Evolutionary conservation across 2,888 invertebrate species (phyloP).

Genomic region (Lepetodrilus schrolli): DNA sequence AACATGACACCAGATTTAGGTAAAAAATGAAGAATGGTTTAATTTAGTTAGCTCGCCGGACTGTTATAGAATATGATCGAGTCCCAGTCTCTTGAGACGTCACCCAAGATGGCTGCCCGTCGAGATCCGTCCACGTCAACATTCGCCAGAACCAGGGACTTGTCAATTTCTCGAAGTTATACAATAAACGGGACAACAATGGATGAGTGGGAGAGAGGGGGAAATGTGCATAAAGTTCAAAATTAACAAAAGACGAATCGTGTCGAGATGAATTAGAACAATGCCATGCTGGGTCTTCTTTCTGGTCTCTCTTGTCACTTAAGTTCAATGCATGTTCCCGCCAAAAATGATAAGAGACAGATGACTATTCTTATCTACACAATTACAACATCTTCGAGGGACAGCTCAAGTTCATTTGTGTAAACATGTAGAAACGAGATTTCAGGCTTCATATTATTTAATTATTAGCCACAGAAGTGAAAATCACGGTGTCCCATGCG

Average conservation of each 20-base stretch:
- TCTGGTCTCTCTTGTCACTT: not conserved
- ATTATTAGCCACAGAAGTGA: no score
- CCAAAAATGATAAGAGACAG: no score
- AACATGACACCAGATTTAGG: not conserved
- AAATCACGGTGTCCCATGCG: no score
- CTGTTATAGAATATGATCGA: conserved; percentile 20
- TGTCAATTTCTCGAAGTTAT: not conserved
- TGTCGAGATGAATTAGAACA: not conserved
- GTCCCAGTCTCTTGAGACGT: not conserved
- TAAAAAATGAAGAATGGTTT: conserved; percentile 6
- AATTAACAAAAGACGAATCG: not conserved
- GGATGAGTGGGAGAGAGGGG: not conserved
- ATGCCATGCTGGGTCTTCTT: not conserved
- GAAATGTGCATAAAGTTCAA: not conserved
- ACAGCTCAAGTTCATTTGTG: no score
- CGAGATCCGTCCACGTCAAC: not conserved
- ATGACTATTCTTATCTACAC: no score
- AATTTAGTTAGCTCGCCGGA: not conserved
- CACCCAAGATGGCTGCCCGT: conserved; percentile 3
- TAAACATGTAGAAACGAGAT: no score
- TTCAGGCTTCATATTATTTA: no score
- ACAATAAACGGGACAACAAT: not conserved
- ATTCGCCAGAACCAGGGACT: not conserved
- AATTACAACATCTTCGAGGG: no score
- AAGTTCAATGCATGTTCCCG: not conserved